phyloP scores from a whole-genome alignment of 2,797 vertebrate genomes.

The Sebastes matsubarae region DNA sequence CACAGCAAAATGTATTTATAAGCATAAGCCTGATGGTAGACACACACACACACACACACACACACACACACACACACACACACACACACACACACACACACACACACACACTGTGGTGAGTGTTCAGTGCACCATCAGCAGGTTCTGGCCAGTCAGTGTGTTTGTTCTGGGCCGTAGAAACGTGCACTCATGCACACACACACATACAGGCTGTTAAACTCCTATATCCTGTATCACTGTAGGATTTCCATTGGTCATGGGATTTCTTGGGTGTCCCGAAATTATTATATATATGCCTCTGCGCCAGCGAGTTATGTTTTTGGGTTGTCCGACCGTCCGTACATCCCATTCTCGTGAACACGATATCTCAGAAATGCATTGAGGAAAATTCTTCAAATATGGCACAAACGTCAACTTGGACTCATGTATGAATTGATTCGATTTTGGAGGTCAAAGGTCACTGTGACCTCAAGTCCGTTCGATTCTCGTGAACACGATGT shows the following conservation, averaged over 20 bases:
- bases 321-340: too few species aligned
- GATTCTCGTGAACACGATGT: neutral
- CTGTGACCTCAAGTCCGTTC: too few species aligned
- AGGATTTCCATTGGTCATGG: constrained; percentile 8
- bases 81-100: constrained; percentile 11
- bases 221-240: neutral
- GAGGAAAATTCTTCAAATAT: too few species aligned
- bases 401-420: too few species aligned
- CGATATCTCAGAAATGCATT: too few species aligned
- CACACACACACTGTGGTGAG: constrained; percentile 18
- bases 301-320: too few species aligned
- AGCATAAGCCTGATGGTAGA: constrained; percentile 73
- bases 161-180: constrained; percentile 72
- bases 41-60: constrained; percentile 5
- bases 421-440: too few species aligned
- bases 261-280: constrained; percentile 1
- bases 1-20: constrained; percentile 88
- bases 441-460: too few species aligned
- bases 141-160: constrained; percentile 67
- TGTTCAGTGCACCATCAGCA: constrained; percentile 77
- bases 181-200: constrained; percentile 10
- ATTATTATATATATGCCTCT: too few species aligned
- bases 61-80: constrained; percentile 18
- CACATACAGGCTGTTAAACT: constrained; percentile 10
- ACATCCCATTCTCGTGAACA: too few species aligned